Percentiles rank a stretch among this genome's conserved stretches.
phyloP scores from a whole-genome alignment of 92 coral and sea anemone species.

The Parazoanthus swiftii region DNA sequence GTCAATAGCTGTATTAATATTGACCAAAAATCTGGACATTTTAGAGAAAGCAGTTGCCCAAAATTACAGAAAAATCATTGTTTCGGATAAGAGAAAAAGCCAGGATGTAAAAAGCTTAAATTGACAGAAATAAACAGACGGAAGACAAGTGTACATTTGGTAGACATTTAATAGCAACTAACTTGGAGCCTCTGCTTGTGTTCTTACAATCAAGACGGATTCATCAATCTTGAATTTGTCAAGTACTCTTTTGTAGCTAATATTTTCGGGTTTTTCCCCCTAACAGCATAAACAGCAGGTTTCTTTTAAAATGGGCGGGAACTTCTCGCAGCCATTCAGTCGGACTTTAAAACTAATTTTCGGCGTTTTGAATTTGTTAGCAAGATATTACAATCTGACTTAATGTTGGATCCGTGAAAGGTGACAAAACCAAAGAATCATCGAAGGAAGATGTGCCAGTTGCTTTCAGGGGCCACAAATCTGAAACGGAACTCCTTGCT shows the following conservation, averaged over 20 bases:
- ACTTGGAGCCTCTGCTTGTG: neutral
- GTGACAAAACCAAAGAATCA: neutral
- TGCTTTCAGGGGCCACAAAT: neutral
- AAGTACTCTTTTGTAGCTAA: neutral
- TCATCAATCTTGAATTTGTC: neutral
- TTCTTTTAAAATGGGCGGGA: slow-evolving; percentile 8
- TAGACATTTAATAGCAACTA: neutral
- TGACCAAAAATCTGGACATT: neutral
- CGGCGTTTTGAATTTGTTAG: slow-evolving; percentile 7
- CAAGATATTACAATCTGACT: neutral
- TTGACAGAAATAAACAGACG: neutral
- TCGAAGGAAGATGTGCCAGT: neutral
- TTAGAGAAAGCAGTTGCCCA: neutral
- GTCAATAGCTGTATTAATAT: slow-evolving; percentile 2
- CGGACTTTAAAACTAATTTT: neutral
- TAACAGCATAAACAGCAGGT: neutral
- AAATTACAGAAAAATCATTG: neutral
- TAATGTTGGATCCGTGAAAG: neutral
- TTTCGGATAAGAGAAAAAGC: neutral
- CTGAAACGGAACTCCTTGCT: slow-evolving; percentile 2
- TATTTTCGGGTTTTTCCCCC: neutral
- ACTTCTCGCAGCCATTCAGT: neutral
- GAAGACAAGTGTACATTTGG: neutral
- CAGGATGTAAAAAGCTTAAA: neutral
- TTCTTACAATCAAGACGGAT: neutral